These are phyloP conservation scores for Bradysia coprophila DNA, from an alignment of 1,140 invertebrate species.

Conservation along the genomic window DNA sequence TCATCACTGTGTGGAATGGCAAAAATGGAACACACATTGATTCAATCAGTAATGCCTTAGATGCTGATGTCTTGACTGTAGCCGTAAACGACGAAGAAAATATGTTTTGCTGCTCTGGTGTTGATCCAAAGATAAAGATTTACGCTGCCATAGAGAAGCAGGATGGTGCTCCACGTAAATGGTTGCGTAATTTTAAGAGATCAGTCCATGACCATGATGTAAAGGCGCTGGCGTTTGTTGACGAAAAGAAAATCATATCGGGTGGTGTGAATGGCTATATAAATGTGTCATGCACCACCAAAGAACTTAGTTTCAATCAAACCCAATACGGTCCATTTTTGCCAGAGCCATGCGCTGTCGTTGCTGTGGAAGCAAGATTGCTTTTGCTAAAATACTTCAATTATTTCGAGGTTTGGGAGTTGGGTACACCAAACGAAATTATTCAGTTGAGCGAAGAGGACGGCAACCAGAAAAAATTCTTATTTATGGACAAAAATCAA, in stretches of 20 bases:
- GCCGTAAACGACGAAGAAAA: slow-evolving; percentile 50
- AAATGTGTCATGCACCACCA: slow-evolving; percentile 38
- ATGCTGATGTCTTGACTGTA: slow-evolving; percentile 57
- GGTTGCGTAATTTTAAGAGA: slow-evolving; percentile 63
- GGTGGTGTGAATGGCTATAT: slow-evolving; percentile 63
- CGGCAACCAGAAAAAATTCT: slow-evolving; percentile 5
- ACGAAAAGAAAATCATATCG: slow-evolving; percentile 51
- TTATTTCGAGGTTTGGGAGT: slow-evolving; percentile 42
- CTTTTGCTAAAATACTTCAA: slow-evolving; percentile 49
- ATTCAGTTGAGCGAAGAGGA: slow-evolving; percentile 11
- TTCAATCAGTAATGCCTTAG: slow-evolving; percentile 46
- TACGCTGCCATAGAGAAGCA: slow-evolving; percentile 43
- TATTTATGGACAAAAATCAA: slow-evolving; percentile 9
- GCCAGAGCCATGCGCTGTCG: slow-evolving; percentile 34
- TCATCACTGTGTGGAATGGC: slow-evolving; percentile 76
- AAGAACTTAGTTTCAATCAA: slow-evolving; percentile 33
- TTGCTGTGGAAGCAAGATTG: slow-evolving; percentile 34
- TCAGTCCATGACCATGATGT: slow-evolving; percentile 74
- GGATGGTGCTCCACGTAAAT: slow-evolving; percentile 29
- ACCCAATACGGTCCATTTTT: slow-evolving; percentile 52
- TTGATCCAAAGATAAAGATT: slow-evolving; percentile 58
- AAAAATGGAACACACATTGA: slow-evolving; percentile 55
- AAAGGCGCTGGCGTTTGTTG: slow-evolving; percentile 38
- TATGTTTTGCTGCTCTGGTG: slow-evolving; percentile 56
- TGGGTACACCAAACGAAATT: slow-evolving; percentile 26